Base-by-base conservation (phyloP, 1,140 invertebrate species). In the Calosoma granatense region DNA sequence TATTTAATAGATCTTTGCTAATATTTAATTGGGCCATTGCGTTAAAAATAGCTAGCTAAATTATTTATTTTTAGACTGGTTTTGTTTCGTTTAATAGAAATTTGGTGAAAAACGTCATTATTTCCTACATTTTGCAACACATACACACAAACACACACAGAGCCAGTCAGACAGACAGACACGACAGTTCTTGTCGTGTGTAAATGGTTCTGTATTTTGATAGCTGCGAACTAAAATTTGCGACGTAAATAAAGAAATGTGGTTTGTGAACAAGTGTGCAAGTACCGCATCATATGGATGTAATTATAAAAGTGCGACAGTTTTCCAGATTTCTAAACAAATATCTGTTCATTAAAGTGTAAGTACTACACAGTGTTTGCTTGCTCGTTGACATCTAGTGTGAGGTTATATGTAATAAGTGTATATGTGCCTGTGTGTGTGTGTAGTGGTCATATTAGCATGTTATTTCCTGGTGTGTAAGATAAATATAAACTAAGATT, bases 401-500 rank as follows among this genome's bases (percentile, higher is more conserved):
- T 47, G 41, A 47, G 41, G 41, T 47, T 47, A 47, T 47, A 47
- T 47, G 41, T 47, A 47, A 17, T 12, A 12, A 4, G 14, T 30
- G 4, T 30, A 30, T 14, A 30, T 30, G n/a, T n/a, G n/a, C n/a
- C n/a, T n/a, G 4, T 4, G 41, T 47, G 4, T 47, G 6, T 47
- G 41, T 47, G 41, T 47, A 47, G 41, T 47, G 26, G 26, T 36
- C 26, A 9, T 36, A 12, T 47, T 17, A 12, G 41, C 41, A 47
- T 12, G n/a, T 9, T 47, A 47, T 47, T 47, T 47, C 41, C 41
- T 47, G 41, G 41, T 47, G n/a, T n/a, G 41, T 47, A 47, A 17
- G 41, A 47, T 47, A 47, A 47, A 47, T 47, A 47, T 47, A 47
- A 47, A 47, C 41, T 47, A 47, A 47, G 17, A 47, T 47, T 47